A percentile compares a stretch with the other conserved stretches of the same genome.
Evolutionary conservation across 2,888 invertebrate species (phyloP).

Genomic region (Pyrgus malvae): DNA sequence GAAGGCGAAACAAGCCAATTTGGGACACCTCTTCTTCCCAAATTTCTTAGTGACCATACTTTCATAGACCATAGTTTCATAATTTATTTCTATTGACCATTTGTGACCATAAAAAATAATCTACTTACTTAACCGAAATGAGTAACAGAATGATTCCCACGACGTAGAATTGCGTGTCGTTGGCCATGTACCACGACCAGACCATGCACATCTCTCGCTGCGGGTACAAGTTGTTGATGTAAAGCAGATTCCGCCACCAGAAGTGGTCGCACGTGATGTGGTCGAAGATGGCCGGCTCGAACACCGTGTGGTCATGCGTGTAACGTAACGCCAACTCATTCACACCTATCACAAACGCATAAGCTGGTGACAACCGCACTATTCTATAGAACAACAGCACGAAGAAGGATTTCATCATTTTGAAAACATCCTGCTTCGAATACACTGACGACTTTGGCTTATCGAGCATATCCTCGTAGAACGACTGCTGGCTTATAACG

Average conservation of each 20-base stretch:
- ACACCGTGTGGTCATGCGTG: conserved; percentile 87
- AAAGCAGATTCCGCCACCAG: conserved; percentile 93
- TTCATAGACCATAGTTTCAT: no score
- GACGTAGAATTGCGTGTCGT: conserved; percentile 89
- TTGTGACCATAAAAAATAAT: neutral
- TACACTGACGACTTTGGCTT: conserved; percentile 59
- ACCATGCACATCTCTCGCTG: conserved; percentile 90
- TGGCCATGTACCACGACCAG: conserved; percentile 92
- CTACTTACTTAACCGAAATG: conserved; percentile 85
- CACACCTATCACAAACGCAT: conserved; percentile 88
- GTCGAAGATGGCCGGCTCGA: conserved; percentile 87
- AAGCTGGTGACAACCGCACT: conserved; percentile 89
- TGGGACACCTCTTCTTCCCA: no score
- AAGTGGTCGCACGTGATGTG: conserved; percentile 87
- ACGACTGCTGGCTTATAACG: conserved; percentile 71
- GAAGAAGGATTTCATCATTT: conserved; percentile 71
- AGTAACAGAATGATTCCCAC: conserved; percentile 85
- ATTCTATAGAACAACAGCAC: conserved; percentile 80
- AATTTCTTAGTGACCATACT: no score
- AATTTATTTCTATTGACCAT: no score
- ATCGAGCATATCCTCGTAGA: conserved; percentile 68
- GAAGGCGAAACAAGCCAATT: no score
- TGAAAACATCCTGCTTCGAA: conserved; percentile 57
- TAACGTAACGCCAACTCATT: conserved; percentile 88
- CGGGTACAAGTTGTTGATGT: conserved; percentile 90